Conservation (phyloP, 2,113 vertebrate species). For the Pogona vitticeps region DNA sequence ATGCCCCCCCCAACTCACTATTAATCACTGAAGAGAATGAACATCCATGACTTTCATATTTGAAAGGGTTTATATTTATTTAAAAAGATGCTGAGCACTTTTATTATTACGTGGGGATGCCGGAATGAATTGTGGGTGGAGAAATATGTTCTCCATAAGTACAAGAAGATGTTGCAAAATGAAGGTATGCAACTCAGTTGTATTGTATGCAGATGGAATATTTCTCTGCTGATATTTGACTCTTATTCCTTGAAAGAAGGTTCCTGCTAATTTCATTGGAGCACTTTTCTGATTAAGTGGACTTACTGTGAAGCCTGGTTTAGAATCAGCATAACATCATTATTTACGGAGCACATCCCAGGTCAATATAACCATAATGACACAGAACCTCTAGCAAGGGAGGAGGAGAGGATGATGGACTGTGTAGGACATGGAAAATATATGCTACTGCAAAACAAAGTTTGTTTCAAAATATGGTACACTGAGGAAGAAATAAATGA, state of each 20-base stretch:
- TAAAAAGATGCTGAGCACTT: constrained; percentile 44
- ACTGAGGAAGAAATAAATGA: too few relatives aligned
- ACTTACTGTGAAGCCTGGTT: not conserved
- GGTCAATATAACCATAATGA: too few relatives aligned
- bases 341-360: too few relatives aligned
- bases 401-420: not conserved
- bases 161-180: constrained; percentile 13
- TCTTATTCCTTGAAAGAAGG: not conserved
- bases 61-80: constrained; percentile 54
- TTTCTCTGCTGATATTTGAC: not conserved
- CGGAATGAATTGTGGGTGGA: not conserved
- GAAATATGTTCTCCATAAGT: not conserved
- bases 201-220: not conserved
- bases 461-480: not conserved
- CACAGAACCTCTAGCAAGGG: too few relatives aligned
- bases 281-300: not conserved
- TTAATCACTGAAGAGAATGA: constrained; percentile 55
- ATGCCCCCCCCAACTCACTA: constrained; percentile 41
- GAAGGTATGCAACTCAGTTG: not conserved
- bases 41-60: constrained; percentile 54
- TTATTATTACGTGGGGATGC: constrained; percentile 40
- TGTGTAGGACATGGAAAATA: not conserved
- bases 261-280: not conserved
- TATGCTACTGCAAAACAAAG: not conserved
- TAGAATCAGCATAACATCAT: too few relatives aligned